These are phyloP conservation scores for Rhea pennata DNA, from an alignment of 2,113 vertebrate species.

Conservation along the genomic window DNA sequence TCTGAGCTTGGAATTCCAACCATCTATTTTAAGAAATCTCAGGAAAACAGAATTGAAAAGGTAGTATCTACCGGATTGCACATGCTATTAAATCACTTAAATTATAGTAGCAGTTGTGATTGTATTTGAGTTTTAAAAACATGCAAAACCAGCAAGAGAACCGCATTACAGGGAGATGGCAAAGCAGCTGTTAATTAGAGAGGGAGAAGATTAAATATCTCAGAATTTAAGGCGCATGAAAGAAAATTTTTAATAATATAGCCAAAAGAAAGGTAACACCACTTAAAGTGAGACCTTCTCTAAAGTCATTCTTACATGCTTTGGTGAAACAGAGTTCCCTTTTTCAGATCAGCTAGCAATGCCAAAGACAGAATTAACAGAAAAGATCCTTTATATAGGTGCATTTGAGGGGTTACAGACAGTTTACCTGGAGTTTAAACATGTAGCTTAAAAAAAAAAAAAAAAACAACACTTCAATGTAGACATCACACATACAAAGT, in stretches of 20 bases:
- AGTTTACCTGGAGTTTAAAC: not conserved
- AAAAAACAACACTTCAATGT: fast-evolving
- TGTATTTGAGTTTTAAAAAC: not conserved
- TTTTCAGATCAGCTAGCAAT: not conserved
- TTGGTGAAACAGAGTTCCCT: not conserved
- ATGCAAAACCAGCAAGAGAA: not conserved
- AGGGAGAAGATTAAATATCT: not conserved
- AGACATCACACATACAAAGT: not conserved
- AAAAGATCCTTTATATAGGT: not conserved
- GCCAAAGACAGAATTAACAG: not conserved
- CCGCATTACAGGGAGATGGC: not conserved
- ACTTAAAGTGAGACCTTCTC: not conserved
- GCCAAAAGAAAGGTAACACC: not conserved
- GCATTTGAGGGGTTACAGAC: not conserved
- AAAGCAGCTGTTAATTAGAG: not conserved
- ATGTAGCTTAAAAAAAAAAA: not conserved
- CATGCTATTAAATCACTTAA: not conserved
- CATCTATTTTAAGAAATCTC: constrained; percentile 92
- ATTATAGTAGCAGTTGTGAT: not conserved
- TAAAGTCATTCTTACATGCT: not conserved
- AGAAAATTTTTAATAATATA: not conserved
- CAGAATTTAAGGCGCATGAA: not conserved
- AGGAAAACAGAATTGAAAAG: constrained; percentile 88
- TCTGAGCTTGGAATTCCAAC: constrained; percentile 91
- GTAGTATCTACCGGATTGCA: constrained; percentile 58